Conservation (phyloP, 1,140 invertebrate genomes). For the Atta cephalotes region DNA sequence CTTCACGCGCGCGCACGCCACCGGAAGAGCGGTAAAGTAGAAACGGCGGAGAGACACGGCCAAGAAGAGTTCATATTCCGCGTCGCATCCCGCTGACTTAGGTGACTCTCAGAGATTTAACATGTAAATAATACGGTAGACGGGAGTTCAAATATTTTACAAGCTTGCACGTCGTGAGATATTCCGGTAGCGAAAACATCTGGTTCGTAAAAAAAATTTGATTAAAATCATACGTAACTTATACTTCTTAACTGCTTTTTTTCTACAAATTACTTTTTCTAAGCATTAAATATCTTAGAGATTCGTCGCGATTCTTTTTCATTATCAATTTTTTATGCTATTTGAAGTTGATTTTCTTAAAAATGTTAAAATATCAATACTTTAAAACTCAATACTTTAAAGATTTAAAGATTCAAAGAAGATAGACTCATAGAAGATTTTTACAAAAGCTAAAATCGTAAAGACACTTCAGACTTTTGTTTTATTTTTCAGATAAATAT, state of each 20-base stretch:
- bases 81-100: slow-evolving; percentile 60
- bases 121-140: slow-evolving; percentile 44
- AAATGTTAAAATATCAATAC: background rate
- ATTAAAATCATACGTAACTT: slow-evolving; percentile 27
- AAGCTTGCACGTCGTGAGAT: slow-evolving; percentile 5
- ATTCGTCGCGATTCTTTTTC: background rate
- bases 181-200: slow-evolving; percentile 10
- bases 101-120: slow-evolving; percentile 65
- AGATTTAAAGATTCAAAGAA: background rate
- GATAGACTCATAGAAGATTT: background rate
- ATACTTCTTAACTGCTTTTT: background rate
- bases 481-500: background rate
- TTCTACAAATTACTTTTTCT: background rate
- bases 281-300: background rate
- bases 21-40: slow-evolving; percentile 72
- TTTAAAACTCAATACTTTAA: background rate
- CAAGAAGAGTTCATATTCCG: slow-evolving; percentile 76
- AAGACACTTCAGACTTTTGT: background rate
- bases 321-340: background rate
- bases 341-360: background rate
- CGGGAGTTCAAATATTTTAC: slow-evolving; percentile 36
- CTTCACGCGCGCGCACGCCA: slow-evolving; percentile 66
- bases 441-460: background rate
- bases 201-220: slow-evolving; percentile 30
- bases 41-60: slow-evolving; percentile 73